phyloP scores from a whole-genome alignment of 2,888 invertebrate species.

The Conistra vaccinii region DNA sequence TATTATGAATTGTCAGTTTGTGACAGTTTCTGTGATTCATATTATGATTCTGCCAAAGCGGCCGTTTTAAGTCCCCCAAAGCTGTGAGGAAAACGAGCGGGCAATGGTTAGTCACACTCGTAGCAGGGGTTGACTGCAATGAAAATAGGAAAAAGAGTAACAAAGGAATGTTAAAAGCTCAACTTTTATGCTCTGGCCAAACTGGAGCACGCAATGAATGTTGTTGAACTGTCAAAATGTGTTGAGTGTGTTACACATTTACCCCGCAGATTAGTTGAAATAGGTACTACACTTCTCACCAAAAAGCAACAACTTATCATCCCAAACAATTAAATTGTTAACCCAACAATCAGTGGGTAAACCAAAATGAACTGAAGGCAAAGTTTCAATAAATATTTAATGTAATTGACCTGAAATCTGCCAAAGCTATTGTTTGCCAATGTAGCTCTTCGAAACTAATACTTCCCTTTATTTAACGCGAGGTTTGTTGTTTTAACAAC shows the following conservation, averaged over 20 bases:
- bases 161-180: not conserved
- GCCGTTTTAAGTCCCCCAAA: too few species aligned
- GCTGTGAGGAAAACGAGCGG: not conserved
- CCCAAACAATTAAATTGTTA: constrained; percentile 7
- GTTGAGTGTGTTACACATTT: too few species aligned
- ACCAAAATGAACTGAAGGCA: constrained; percentile 10
- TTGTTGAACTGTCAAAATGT: too few species aligned
- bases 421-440: constrained; percentile 10
- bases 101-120: too few species aligned
- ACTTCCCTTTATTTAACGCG: constrained; percentile 14
- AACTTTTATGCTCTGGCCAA: not conserved
- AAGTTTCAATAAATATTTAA: constrained; percentile 39
- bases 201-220: not conserved
- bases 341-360: constrained; percentile 6
- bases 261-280: not conserved
- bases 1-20: too few species aligned
- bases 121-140: not conserved
- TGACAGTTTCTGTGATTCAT: too few species aligned
- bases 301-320: not conserved
- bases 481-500: constrained; percentile 11
- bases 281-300: not conserved
- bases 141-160: not conserved
- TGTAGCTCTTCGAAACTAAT: constrained; percentile 2
- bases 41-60: too few species aligned
- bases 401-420: constrained; percentile 18